Evolutionary conservation across 2,888 invertebrate species (phyloP), one percentile per base, ranked within the genome.

Genomic region (Agrilus cyanescens): DNA sequence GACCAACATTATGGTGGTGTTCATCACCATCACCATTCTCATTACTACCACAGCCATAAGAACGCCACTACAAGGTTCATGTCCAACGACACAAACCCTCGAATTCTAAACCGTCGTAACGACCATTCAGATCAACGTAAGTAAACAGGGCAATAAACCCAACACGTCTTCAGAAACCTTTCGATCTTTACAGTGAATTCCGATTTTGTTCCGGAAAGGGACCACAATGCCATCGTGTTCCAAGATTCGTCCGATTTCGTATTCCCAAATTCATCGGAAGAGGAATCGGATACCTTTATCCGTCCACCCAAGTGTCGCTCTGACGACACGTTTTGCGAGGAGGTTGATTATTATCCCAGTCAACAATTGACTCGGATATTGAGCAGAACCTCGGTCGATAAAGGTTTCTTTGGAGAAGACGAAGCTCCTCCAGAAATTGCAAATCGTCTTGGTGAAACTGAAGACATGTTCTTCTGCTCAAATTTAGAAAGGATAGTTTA

Each of bases 401-500:
- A 46, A 32, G 50, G 49, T 29, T 41, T 57, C 29, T 58, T 58
- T 43, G 60, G 58, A 4, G 45, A 47, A 32, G 61, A 60, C 39
- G 57, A 52, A 41, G 50, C 48, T 10, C 47, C 51, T 8, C 47
- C 51, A 13, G 53, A 53, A 44, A 50, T 57, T 15, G 46, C 51
- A 16, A 56, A 60, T 42, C 39, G 63, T 36, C 45, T 60, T 14
- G 55, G 57, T 2, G 53, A 54, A 12, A 47, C 50, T 4, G 59
- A 58, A 10, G 53, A 49, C 15, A 45, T 44, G 12, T 63, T 55
- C 41, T 43, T 66, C 13, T 66, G 66, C 44, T 43, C 51, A 4
- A 52, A 60, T 2, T 37, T 50, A 57, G 67, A 68, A 40, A 68
- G 71, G 63, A 61, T 80, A 0, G 66, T 80, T 10, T 75, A 69